These are phyloP conservation scores for Halictus rubicundus DNA, from an alignment of 1,140 invertebrate species.

Conservation along the genomic window DNA sequence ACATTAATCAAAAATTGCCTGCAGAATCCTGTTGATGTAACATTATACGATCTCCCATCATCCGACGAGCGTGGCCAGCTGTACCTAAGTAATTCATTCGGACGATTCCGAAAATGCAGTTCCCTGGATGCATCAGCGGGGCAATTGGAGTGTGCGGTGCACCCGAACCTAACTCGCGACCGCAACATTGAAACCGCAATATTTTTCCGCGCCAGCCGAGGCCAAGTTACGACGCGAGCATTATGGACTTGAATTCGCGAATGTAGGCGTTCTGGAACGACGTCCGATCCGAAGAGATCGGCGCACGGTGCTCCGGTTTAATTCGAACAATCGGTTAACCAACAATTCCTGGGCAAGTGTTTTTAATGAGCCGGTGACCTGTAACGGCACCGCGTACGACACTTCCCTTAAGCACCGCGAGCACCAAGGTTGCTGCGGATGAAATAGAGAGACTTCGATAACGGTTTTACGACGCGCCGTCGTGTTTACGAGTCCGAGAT, in stretches of 20 bases:
- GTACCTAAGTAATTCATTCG: background rate
- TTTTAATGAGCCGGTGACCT: constrained; percentile 35
- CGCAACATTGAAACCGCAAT: constrained; percentile 44
- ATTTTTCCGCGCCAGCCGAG: constrained; percentile 28
- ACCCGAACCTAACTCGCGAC: background rate
- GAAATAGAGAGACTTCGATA: constrained; percentile 31
- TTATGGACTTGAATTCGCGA: constrained; percentile 27
- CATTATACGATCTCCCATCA: background rate
- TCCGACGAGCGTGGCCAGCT: background rate
- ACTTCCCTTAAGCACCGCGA: background rate
- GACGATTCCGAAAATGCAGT: constrained; percentile 22
- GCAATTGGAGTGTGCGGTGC: background rate
- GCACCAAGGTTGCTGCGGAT: constrained; percentile 17
- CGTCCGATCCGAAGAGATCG: constrained; percentile 5
- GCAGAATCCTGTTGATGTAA: background rate
- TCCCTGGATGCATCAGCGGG: background rate
- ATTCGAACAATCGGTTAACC: constrained; percentile 34
- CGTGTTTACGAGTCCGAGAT: constrained; percentile 21
- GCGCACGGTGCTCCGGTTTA: constrained; percentile 10
- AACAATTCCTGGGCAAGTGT: constrained; percentile 33
- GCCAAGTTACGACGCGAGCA: constrained; percentile 36
- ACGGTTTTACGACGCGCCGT: constrained; percentile 23
- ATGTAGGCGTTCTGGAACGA: constrained; percentile 32
- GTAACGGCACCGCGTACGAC: constrained; percentile 9
- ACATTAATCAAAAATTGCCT: background rate